Percentiles rank a stretch among this genome's conserved stretches.
Conservation (phyloP, 2,888 invertebrate genomes). For the Scaptomyza cyrtandrae region DNA sequence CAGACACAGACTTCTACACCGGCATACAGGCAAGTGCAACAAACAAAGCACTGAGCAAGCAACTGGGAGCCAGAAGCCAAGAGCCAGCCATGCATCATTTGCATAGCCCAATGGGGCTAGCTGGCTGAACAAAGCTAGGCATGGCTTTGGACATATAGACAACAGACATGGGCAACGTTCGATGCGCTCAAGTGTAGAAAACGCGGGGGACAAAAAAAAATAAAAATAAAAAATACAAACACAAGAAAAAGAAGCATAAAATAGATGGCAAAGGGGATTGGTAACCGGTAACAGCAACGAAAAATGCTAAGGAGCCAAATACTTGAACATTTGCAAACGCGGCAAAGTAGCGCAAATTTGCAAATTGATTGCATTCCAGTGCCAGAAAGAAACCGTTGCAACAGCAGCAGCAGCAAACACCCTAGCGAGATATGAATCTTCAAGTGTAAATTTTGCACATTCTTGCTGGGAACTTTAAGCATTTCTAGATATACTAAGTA, state of each 20-base stretch:
- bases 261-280: conserved; percentile 42
- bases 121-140: conserved; percentile 34
- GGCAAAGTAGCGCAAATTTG: conserved; percentile 81
- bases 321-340: conserved; percentile 78
- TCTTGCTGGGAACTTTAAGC: conserved; percentile 59
- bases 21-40: conserved; percentile 39
- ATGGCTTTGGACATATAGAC: conserved; percentile 26
- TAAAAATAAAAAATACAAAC: conserved; percentile 14
- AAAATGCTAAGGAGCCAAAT: conserved; percentile 77
- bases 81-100: conserved; percentile 58
- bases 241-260: conserved; percentile 47
- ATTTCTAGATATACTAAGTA: conserved; percentile 46
- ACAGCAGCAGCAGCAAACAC: conserved; percentile 27
- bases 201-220: conserved; percentile 12
- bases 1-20: conserved; percentile 23
- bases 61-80: conserved; percentile 26
- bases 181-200: conserved; percentile 71
- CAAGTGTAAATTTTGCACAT: conserved; percentile 72
- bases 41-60: conserved; percentile 30
- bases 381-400: conserved; percentile 56
- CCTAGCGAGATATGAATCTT: conserved; percentile 66
- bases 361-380: conserved; percentile 83
- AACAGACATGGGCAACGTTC: conserved; percentile 56
- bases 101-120: conserved; percentile 52
- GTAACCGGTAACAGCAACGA: conserved; percentile 50